Evolutionary conservation across 2,888 invertebrate species (phyloP).

Genomic region (Adelphocoris suturalis): DNA sequence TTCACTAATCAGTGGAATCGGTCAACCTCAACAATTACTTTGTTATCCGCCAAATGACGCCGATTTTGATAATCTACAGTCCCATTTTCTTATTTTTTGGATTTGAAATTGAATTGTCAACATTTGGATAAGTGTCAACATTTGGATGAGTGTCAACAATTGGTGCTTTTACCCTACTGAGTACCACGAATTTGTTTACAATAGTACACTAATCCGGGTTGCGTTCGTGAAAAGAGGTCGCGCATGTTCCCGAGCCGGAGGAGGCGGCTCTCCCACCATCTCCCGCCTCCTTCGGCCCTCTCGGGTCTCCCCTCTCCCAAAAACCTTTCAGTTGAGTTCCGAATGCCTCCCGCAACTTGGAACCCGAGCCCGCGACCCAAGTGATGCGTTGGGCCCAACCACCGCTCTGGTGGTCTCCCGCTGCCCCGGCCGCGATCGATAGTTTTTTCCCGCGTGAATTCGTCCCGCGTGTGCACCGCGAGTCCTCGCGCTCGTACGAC

Average conservation of each 20-base stretch:
- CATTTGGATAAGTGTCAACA: too few species aligned
- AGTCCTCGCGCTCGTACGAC: background rate
- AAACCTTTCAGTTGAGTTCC: background rate
- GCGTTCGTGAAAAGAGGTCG: background rate
- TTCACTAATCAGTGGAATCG: too few species aligned
- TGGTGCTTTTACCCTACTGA: too few species aligned
- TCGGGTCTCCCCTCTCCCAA: background rate
- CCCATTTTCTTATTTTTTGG: too few species aligned
- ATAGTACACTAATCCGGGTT: background rate
- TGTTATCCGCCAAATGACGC: too few species aligned
- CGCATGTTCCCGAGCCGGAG: background rate
- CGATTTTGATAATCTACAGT: too few species aligned
- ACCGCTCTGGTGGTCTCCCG: slow-evolving; percentile 13
- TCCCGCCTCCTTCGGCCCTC: background rate
- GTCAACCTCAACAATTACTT: too few species aligned
- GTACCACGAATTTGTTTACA: too few species aligned
- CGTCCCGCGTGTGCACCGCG: background rate
- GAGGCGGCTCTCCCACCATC: background rate
- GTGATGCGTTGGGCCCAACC: slow-evolving; percentile 4
- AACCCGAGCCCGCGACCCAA: background rate
- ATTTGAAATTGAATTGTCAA: too few species aligned
- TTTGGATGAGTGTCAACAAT: too few species aligned
- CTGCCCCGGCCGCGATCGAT: slow-evolving; percentile 19
- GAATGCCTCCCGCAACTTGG: background rate
- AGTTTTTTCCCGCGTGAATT: background rate